Evolutionary conservation across 2,888 invertebrate genomes (phyloP), one percentile per base, ranked within the genome.

Genomic region (Sisyra terminalis): DNA sequence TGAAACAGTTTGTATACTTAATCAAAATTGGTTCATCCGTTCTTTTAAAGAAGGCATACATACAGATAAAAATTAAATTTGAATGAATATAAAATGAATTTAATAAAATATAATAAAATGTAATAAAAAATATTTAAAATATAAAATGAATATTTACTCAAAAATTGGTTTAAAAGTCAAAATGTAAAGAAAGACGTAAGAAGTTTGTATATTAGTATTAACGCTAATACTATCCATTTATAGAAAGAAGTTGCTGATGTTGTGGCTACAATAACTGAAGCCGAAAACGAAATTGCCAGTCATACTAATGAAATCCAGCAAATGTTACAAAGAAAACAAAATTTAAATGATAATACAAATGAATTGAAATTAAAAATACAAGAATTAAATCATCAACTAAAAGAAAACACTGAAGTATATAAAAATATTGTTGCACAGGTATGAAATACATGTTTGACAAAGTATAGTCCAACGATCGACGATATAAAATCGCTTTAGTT

Each of bases 261-360:
- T 18, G 77, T 78, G 48, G 56, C 57, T 0, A 63, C 70, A 48
- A 73, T 87, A 16, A 76, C 79, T 51, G 60, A 60, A 30, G 75
- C 78, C 48, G 86, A 85, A 53, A 67, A 70, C 0, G 64, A 66
- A 39, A 77, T 87, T 31, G 69, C 76, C 15, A 63, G 70, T 24
- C 75, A 80, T 49, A 85, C 75, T 55, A 69, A 70, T 50, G 80
- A 82, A 49, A 70, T 86, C 11, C 70, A 76, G 44, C 59, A 64
- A 17, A 68, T 78, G 40, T 55, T 65, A 3, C 58, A 65, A 0
- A 69, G 69, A 49, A 83, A 80, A 52, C 86, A 88, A 9, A 68
- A 73, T 44, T 66, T 84, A 44, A 57, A 61, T 10, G 74, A 75
- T 48, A 58, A 59, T 41, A 73, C 64, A 50, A 65, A 63, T n/a